A percentile compares a stretch with the other conserved stretches of the same genome.
Evolutionary conservation across 2,888 invertebrate species (phyloP).

Genomic region (Lepidonotus clava): DNA sequence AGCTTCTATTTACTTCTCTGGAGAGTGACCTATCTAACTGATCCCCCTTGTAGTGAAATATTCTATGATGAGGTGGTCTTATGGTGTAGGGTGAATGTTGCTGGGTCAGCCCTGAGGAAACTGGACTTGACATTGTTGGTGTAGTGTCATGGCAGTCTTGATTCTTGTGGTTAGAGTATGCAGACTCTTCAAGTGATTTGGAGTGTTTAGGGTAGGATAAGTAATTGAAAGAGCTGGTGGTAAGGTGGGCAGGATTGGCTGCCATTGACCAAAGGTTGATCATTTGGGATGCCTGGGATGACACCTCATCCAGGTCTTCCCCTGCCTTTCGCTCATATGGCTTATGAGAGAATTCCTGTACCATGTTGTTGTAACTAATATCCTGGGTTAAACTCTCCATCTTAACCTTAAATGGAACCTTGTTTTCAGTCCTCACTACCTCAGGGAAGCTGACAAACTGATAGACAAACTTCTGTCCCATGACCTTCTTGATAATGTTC

Average conservation of each 20-base stretch:
- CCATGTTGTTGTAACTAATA: conserved; percentile 22
- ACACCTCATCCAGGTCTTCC: not conserved
- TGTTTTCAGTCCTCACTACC: conserved; percentile 82
- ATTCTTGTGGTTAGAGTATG: not conserved
- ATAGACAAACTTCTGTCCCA: conserved; percentile 84
- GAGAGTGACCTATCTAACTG: not conserved
- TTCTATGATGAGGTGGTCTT: not conserved
- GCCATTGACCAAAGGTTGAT: not conserved
- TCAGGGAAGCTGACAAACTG: conserved; percentile 81
- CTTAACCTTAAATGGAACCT: conserved; percentile 82
- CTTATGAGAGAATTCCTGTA: not conserved
- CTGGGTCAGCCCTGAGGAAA: not conserved
- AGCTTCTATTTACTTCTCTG: conserved; percentile 1
- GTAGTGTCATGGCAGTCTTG: not conserved
- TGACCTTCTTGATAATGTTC: conserved; percentile 84
- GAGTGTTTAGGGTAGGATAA: not conserved
- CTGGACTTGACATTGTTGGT: not conserved
- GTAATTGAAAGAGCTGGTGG: not conserved
- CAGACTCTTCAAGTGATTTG: not conserved
- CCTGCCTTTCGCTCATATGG: conserved; percentile 32
- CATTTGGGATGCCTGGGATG: not conserved
- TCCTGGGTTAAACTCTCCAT: conserved; percentile 80
- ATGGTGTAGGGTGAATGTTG: conserved; percentile 2
- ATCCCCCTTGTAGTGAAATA: conserved; percentile 19
- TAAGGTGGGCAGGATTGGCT: not conserved